Percentiles rank a stretch among this genome's conserved stretches.
These are phyloP conservation scores for Calyptomena viridis DNA, from an alignment of 2,113 vertebrate genomes.

Conservation along the genomic window DNA sequence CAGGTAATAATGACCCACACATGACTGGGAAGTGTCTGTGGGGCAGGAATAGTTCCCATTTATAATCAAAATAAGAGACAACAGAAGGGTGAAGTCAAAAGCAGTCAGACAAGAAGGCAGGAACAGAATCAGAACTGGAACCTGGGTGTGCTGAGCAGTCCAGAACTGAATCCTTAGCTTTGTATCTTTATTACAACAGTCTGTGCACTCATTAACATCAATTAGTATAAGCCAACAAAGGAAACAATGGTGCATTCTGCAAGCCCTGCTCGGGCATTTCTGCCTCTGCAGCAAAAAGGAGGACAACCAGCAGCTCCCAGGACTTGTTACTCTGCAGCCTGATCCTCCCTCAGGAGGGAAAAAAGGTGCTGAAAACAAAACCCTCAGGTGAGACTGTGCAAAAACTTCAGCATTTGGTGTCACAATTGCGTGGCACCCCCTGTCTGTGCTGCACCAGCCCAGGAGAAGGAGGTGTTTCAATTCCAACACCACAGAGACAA, in stretches of 20 bases:
- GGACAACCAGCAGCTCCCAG: not conserved
- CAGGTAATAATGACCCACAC: not conserved
- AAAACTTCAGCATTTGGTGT: not conserved
- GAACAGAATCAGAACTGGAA: not conserved
- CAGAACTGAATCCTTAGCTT: not conserved
- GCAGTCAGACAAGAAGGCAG: not conserved
- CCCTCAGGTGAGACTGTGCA: not conserved
- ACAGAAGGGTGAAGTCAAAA: not conserved
- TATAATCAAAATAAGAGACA: not conserved
- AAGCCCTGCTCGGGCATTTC: not conserved
- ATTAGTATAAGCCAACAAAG: not conserved
- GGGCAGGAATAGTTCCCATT: not conserved
- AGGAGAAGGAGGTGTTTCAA: not conserved
- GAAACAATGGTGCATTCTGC: not conserved
- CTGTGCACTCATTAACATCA: not conserved
- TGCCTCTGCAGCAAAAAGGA: not conserved
- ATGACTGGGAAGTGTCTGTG: not conserved
- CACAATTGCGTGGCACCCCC: not conserved
- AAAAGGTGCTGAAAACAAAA: not conserved
- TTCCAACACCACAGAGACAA: not conserved
- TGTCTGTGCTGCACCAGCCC: not conserved
- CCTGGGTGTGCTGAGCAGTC: not conserved
- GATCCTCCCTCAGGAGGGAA: not conserved
- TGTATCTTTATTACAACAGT: not conserved
- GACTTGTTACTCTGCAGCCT: not conserved